Conservation (phyloP, 35 echinoderm and acorn worm genomes). For the Lytechinus pictus region DNA sequence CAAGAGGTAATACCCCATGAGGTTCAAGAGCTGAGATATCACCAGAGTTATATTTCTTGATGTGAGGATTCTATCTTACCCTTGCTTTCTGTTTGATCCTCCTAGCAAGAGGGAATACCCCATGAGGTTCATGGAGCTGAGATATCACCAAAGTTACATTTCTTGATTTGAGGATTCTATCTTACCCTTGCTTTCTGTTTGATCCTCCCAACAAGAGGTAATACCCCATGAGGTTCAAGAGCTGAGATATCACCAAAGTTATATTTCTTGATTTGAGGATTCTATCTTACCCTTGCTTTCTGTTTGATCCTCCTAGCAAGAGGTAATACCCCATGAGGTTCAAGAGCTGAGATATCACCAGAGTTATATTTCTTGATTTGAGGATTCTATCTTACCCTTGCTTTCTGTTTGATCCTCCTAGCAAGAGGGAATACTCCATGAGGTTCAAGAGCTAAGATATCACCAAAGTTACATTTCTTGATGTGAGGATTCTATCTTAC, state of each 20-base stretch:
- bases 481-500: too few relatives aligned
- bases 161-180: constrained; percentile 54
- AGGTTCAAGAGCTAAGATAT: constrained; percentile 64
- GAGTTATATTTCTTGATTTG: constrained; percentile 76
- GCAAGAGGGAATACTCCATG: constrained; percentile 86
- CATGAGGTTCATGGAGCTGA: constrained; percentile 74
- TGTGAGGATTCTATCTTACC: too few relatives aligned
- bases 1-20: constrained; percentile 83
- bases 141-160: constrained; percentile 78
- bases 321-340: constrained; percentile 78
- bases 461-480: constrained; percentile 83
- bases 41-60: constrained; percentile 87
- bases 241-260: constrained; percentile 80
- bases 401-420: constrained; percentile 90
- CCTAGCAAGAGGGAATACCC: constrained; percentile 83
- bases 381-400: constrained; percentile 74
- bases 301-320: constrained; percentile 86
- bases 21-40: constrained; percentile 66
- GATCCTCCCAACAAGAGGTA: constrained; percentile 83
- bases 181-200: constrained; percentile 95
- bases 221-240: constrained; percentile 76
- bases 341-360: constrained; percentile 75
- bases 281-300: too few relatives aligned
- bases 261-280: constrained; percentile 74
- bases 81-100: constrained; percentile 94